Conservation (phyloP, 1,140 invertebrate species). For the Nasonia giraulti region DNA sequence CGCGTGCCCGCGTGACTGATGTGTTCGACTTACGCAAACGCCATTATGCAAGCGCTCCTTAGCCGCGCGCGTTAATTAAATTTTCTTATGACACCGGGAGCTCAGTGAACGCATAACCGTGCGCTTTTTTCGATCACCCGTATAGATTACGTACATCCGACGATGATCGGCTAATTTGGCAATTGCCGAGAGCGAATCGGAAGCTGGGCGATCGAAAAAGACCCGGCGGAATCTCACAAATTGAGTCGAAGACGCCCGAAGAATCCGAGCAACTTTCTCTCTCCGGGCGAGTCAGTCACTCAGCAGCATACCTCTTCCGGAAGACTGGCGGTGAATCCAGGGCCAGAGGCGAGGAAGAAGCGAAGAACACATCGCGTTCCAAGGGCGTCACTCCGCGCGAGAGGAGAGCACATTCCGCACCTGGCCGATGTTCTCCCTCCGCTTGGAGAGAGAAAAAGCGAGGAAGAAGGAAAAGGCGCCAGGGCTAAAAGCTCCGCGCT, state of each 20-base stretch:
- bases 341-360: background rate
- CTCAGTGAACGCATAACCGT: too few species aligned
- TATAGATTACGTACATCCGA: too few species aligned
- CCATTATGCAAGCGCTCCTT: background rate
- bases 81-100: background rate
- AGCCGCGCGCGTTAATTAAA: too few species aligned
- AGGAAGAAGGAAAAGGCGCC: slow-evolving; percentile 17
- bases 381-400: slow-evolving; percentile 16
- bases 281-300: background rate
- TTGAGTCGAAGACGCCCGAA: slow-evolving; percentile 20
- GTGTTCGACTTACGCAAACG: background rate
- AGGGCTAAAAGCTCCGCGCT: slow-evolving; percentile 13
- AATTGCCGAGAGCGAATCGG: background rate
- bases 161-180: background rate
- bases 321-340: slow-evolving; percentile 16
- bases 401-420: slow-evolving; percentile 26
- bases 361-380: background rate
- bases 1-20: background rate
- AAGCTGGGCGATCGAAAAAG: background rate
- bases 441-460: slow-evolving; percentile 15
- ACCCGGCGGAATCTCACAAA: background rate
- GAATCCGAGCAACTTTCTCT: background rate
- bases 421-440: slow-evolving; percentile 4
- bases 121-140: background rate
- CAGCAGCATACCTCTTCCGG: slow-evolving; percentile 7